A percentile compares a stretch with the other conserved stretches of the same genome.
These are phyloP conservation scores for Dryomyza anilis DNA, from an alignment of 2,888 invertebrate genomes.

Conservation along the genomic window DNA sequence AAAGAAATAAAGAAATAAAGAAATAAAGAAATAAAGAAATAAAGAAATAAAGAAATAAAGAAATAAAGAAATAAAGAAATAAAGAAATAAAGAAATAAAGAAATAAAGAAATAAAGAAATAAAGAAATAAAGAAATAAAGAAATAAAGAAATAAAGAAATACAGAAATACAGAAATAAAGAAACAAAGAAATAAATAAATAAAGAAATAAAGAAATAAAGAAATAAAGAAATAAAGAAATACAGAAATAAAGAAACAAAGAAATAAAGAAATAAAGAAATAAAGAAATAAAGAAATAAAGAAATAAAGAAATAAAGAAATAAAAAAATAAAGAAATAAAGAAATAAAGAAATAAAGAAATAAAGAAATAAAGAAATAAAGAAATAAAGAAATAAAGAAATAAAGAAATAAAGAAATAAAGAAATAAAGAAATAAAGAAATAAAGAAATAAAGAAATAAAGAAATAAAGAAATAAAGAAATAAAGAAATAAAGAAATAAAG, in stretches of 20 bases:
- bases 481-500: background rate
- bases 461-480: background rate
- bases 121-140: background rate
- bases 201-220: background rate
- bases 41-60: background rate
- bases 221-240: background rate
- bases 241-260: background rate
- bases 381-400: background rate
- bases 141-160: background rate
- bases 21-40: background rate
- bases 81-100: background rate
- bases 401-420: background rate
- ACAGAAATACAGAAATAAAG: background rate
- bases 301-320: too few species aligned
- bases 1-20: background rate
- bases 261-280: background rate
- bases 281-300: background rate
- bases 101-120: background rate
- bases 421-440: background rate
- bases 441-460: background rate
- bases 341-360: background rate
- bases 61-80: background rate
- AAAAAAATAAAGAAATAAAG: slow-evolving; percentile 5
- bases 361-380: background rate
- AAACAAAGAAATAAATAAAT: background rate